Percentiles rank a stretch among this genome's conserved stretches.
Conservation (phyloP, 2,888 invertebrate genomes). For the Atethmia centrago region DNA sequence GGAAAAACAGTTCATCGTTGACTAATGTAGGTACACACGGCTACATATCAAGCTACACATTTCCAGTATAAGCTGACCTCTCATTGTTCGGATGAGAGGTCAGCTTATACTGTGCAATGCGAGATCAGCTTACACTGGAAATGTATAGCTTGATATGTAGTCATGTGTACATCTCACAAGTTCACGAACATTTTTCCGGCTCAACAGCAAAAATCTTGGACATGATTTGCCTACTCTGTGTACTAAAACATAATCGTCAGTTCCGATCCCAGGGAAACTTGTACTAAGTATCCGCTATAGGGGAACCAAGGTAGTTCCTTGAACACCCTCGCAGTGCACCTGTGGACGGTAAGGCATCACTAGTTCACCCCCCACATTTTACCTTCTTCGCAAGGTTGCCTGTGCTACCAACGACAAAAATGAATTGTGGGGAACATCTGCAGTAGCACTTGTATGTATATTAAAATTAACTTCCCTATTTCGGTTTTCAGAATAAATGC, state of each 20-base stretch:
- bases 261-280: too few species aligned
- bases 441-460: background rate
- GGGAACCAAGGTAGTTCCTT: background rate
- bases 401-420: conserved; percentile 1
- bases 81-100: too few species aligned
- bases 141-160: too few species aligned
- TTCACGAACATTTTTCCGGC: background rate
- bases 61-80: too few species aligned
- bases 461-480: background rate
- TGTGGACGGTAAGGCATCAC: background rate
- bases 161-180: background rate
- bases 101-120: too few species aligned
- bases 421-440: background rate
- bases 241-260: background rate
- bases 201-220: background rate
- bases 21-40: too few species aligned
- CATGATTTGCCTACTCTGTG: too few species aligned
- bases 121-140: too few species aligned
- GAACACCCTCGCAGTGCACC: background rate
- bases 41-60: too few species aligned
- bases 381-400: background rate
- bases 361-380: background rate
- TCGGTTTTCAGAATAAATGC: conserved; percentile 46
- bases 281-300: background rate
- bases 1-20: background rate